phyloP scores from a whole-genome alignment of 2,113 vertebrate genomes.

The Hyla sarda region DNA sequence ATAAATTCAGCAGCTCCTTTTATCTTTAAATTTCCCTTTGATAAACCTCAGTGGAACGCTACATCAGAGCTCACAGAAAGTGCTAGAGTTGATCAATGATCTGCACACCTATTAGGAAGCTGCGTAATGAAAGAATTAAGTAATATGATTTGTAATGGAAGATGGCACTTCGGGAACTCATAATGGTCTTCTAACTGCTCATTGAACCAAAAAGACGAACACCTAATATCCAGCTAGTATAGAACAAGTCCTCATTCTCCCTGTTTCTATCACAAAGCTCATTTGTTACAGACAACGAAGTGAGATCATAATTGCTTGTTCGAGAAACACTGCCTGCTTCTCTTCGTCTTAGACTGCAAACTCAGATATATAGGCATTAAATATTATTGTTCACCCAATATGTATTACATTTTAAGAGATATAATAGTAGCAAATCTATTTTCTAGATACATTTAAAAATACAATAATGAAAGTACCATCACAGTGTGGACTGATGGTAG shows the following conservation, averaged over 20 bases:
- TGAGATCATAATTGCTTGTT: constrained; percentile 9
- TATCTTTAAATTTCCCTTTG: background rate
- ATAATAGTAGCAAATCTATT: background rate
- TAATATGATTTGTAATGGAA: constrained; percentile 33
- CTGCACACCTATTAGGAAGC: constrained; percentile 7
- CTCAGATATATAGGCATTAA: background rate
- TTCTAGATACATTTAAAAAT: background rate
- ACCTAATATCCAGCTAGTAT: constrained; percentile 13
- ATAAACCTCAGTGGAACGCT: background rate
- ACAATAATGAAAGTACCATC: background rate
- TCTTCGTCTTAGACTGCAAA: background rate
- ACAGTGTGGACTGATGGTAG: background rate
- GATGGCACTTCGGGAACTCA: constrained; percentile 5
- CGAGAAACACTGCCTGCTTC: background rate
- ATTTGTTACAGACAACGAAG: constrained; percentile 25
- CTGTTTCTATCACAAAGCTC: constrained; percentile 11
- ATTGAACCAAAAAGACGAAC: constrained; percentile 4
- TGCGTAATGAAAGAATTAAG: background rate
- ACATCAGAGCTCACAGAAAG: background rate
- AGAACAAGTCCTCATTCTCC: constrained; percentile 17
- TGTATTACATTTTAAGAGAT: background rate
- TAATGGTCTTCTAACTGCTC: constrained; percentile 30
- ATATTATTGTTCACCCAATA: background rate
- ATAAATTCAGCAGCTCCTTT: background rate
- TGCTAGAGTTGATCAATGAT: constrained; percentile 5